Percentiles rank a stretch among this genome's conserved stretches.
Conservation (phyloP, 1,140 invertebrate species). For the Phymorhynchus buccinoides region DNA sequence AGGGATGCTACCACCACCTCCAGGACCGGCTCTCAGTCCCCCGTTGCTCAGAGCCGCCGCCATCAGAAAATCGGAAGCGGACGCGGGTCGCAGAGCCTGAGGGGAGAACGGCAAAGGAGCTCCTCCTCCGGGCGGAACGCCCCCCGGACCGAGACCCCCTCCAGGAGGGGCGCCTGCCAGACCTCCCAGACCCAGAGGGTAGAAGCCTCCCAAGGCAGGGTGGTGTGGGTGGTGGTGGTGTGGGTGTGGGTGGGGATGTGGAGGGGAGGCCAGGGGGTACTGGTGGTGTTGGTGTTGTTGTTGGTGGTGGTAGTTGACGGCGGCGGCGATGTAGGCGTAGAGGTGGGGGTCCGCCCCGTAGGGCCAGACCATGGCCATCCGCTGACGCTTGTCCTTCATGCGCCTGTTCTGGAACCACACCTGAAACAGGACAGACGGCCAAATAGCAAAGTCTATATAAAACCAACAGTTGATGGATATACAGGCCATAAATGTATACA, state of each 20-base stretch:
- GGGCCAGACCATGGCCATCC: constrained; percentile 94
- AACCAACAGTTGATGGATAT: no score
- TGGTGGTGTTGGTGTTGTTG: no score
- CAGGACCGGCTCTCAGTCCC: not conserved
- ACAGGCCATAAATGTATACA: no score
- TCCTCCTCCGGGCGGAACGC: not conserved
- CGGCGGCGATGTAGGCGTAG: constrained; percentile 91
- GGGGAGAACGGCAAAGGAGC: not conserved
- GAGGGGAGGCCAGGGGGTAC: constrained; percentile 63
- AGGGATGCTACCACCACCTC: not conserved
- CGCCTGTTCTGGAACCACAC: constrained; percentile 99
- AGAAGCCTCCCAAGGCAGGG: not conserved
- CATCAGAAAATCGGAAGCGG: constrained; percentile 12
- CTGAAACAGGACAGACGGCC: no score
- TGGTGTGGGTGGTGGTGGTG: constrained; percentile 50
- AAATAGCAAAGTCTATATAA: no score
- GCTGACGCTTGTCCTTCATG: constrained; percentile 98
- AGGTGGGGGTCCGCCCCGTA: constrained; percentile 90
- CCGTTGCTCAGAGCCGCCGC: not conserved
- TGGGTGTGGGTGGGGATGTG: constrained; percentile 39
- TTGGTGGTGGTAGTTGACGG: constrained; percentile 78
- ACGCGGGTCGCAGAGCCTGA: not conserved
- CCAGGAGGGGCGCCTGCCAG: no score
- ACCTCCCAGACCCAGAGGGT: not conserved
- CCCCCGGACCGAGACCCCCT: not conserved